Conservation (phyloP, 2,113 vertebrate species). For the Mesocricetus auratus region DNA sequence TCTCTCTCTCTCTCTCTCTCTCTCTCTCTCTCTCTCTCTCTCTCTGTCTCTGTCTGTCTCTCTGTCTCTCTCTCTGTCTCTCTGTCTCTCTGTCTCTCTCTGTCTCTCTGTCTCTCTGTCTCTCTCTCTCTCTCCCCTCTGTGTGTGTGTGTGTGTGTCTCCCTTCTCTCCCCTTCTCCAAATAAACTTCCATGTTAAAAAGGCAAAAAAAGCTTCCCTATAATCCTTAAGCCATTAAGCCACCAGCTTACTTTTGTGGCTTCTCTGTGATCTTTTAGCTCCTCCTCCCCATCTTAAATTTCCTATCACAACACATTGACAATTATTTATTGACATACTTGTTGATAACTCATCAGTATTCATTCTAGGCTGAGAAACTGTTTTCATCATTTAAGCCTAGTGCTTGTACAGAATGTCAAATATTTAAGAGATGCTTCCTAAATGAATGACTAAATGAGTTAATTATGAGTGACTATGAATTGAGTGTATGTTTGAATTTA, state of each 20-base stretch:
- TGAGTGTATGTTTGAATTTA: neutral
- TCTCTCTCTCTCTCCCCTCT: no score
- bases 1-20: no score
- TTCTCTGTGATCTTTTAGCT: neutral
- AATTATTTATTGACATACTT: slow-evolving; percentile 16
- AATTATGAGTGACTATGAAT: slow-evolving; percentile 19
- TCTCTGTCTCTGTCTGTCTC: no score
- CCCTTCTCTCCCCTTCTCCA: no score
- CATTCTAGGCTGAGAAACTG: neutral
- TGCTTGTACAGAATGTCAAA: slow-evolving; percentile 14
- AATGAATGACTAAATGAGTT: neutral
- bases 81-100: no score
- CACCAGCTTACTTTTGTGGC: neutral
- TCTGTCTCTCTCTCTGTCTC: no score
- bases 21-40: no score
- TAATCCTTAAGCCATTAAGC: neutral
- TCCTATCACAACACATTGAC: neutral
- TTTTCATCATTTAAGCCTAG: neutral
- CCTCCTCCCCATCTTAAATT: neutral
- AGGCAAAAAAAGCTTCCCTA: neutral
- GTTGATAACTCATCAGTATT: neutral
- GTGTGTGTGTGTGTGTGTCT: no score
- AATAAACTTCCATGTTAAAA: no score
- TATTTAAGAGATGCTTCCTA: slow-evolving; percentile 38
- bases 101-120: no score